Evolutionary conservation across 2,113 vertebrate genomes (phyloP), one percentile per base, ranked within the genome.

Genomic region (Apteryx owenii): DNA sequence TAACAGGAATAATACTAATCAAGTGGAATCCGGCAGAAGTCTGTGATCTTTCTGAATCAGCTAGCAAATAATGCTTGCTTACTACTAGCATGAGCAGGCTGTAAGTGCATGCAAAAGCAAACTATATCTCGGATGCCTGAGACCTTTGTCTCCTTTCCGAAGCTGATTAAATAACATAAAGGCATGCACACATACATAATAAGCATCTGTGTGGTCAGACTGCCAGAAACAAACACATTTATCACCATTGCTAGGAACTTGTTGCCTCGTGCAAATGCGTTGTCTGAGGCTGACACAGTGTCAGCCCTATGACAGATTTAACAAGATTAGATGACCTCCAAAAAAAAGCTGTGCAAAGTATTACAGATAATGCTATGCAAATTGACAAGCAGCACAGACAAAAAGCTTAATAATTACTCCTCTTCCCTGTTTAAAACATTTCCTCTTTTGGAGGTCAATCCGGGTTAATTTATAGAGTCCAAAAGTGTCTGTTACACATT

Each of bases 291-390:
- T 33, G 82, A 84, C 92, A 38, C 36, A 48, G 56, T 56, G 40
- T 79, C 76, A 88, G 73, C 53, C 77, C 87, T 86, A 65, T 90
- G 88, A 92, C 86, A 93, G 88, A 86, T 93, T 90, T 96, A 97
- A 96, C 92, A 95, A 97, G 92, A 96, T 96, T 85, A 96, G 62
- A 89, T 93, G 93, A 97, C 97, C 93, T 94, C 85, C 53, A 64
- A 69, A 90, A 97, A 90, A 91, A 56, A 61, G 50, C 79, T 82
- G 85, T 95, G 75, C 89, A 85, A 83, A 92, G 83, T 86, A 86
- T 92, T 88, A 25, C 54, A 62, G 85, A 94, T 97, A 96, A 96
- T 91, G 77, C 71, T 93, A 96, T 95, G 96, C 77, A 95, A 96
- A 96, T 96, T 96, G 95, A 77, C 88, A 95, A 92, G 91, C 51